Conservation (phyloP, 2,888 invertebrate species). For the Ephialtes manifestator region DNA sequence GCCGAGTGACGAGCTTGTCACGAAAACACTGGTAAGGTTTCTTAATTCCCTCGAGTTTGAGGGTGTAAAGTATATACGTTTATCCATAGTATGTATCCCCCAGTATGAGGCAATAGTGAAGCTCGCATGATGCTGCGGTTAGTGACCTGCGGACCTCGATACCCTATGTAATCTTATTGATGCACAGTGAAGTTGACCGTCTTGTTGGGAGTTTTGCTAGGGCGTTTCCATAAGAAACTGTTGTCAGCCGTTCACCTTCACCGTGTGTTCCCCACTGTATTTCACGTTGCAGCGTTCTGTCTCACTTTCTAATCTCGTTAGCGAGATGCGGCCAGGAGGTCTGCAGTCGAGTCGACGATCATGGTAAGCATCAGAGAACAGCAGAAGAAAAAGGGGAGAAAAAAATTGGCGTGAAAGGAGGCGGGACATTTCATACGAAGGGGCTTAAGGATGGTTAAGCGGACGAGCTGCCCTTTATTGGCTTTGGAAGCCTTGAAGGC, state of each 20-base stretch:
- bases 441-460: slow-evolving; percentile 75
- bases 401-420: slow-evolving; percentile 37
- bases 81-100: neutral
- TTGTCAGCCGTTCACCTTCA: slow-evolving; percentile 33
- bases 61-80: slow-evolving; percentile 3
- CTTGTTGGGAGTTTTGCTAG: neutral
- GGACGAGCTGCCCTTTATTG: slow-evolving; percentile 78
- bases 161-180: neutral
- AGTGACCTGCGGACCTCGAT: slow-evolving; percentile 41
- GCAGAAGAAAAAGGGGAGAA: slow-evolving; percentile 37
- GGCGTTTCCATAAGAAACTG: neutral
- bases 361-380: slow-evolving; percentile 47
- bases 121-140: slow-evolving; percentile 16
- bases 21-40: slow-evolving; percentile 61
- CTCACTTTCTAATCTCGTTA: slow-evolving; percentile 69
- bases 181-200: slow-evolving; percentile 13
- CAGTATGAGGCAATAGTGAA: slow-evolving; percentile 33
- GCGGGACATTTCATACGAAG: slow-evolving; percentile 61
- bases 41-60: slow-evolving; percentile 57
- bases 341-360: slow-evolving; percentile 55
- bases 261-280: neutral
- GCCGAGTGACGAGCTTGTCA: slow-evolving; percentile 23
- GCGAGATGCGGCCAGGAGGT: slow-evolving; percentile 40
- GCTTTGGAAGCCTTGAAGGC: slow-evolving; percentile 80
- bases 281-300: slow-evolving; percentile 28